These are phyloP conservation scores for Crocuta crocuta DNA, from an alignment of 2,113 vertebrate genomes.

Conservation along the genomic window DNA sequence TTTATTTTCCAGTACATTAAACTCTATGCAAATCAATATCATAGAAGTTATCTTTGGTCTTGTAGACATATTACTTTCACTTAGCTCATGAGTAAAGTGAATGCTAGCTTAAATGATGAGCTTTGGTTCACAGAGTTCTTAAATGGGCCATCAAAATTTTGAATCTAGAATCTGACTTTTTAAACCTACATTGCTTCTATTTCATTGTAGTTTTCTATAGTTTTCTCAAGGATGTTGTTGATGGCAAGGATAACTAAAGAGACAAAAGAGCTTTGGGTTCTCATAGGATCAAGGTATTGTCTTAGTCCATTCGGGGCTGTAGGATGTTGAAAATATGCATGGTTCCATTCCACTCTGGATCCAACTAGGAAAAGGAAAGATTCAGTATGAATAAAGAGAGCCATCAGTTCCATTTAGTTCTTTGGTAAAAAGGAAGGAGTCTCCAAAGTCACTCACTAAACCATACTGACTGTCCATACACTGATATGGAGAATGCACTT, in stretches of 20 bases:
- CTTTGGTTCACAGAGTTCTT: not conserved
- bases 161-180: not conserved
- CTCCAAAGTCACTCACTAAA: not conserved
- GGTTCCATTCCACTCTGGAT: not conserved
- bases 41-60: not conserved
- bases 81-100: not conserved
- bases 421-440: not conserved
- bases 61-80: not conserved
- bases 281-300: not conserved
- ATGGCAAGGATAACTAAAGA: not conserved
- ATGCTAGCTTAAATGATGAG: not conserved
- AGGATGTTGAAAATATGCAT: not conserved
- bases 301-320: not conserved
- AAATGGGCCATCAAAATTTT: not conserved
- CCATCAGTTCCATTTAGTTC: not conserved
- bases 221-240: not conserved
- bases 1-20: not conserved
- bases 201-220: not conserved
- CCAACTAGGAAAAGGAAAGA: not conserved
- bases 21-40: not conserved
- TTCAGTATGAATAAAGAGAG: not conserved
- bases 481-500: not conserved
- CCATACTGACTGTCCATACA: not conserved
- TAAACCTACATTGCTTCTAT: not conserved
- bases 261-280: not conserved